Conservation (phyloP, 53 echinoderm and acorn worm genomes). For the Temnopleurus reevesii region DNA sequence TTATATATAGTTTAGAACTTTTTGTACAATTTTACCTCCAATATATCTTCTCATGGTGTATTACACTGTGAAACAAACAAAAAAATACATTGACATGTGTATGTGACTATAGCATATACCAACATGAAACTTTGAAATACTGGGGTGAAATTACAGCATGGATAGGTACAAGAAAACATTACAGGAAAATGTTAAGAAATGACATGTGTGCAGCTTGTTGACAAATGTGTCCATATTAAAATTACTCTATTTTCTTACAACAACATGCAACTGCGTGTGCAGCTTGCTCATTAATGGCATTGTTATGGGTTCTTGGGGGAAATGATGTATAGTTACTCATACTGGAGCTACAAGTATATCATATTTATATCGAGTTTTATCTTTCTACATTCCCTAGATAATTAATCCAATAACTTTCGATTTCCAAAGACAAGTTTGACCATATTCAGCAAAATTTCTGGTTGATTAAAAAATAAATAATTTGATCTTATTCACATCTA, state of each 20-base stretch:
- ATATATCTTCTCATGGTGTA: constrained; percentile 49
- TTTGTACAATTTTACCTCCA: constrained; percentile 52
- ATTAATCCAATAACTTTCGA: too few relatives aligned
- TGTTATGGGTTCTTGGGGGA: not conserved
- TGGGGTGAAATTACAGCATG: constrained; percentile 10
- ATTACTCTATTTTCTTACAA: not conserved
- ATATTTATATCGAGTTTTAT: too few relatives aligned
- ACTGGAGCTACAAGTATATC: too few relatives aligned
- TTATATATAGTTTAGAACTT: constrained; percentile 58
- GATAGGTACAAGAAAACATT: not conserved
- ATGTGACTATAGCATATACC: not conserved
- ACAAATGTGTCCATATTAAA: constrained; percentile 17
- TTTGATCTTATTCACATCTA: too few relatives aligned
- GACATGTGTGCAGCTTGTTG: constrained; percentile 35
- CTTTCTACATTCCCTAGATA: constrained; percentile 10
- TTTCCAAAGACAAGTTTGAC: too few relatives aligned
- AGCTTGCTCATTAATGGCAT: constrained; percentile 49
- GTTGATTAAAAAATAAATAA: too few relatives aligned
- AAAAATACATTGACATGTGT: constrained; percentile 1
- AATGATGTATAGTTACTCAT: not conserved
- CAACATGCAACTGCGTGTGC: constrained; percentile 14
- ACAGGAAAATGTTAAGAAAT: constrained; percentile 10
- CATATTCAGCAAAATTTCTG: too few relatives aligned
- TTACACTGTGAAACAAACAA: constrained; percentile 36
- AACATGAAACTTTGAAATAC: not conserved